Percentiles rank a stretch among this genome's conserved stretches.
Conservation (phyloP, 2,113 vertebrate species). For the Podarcis cretensis region DNA sequence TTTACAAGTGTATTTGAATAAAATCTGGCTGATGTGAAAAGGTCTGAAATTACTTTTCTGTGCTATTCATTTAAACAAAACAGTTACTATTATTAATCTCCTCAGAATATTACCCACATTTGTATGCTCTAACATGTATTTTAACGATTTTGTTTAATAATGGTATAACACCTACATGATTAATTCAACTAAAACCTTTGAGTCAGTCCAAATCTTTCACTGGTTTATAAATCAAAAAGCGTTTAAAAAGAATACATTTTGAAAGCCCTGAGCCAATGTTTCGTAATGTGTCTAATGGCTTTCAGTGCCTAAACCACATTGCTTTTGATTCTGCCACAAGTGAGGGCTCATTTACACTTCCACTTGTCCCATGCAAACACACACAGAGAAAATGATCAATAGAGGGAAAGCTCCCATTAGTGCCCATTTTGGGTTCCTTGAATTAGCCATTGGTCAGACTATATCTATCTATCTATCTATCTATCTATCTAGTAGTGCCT, state of each 20-base stretch:
- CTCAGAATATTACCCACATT: not conserved
- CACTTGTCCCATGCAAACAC: no score
- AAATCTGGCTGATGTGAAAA: not conserved
- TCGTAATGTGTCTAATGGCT: not conserved
- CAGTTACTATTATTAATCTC: not conserved
- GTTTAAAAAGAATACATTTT: not conserved
- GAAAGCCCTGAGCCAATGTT: not conserved
- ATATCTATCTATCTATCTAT: not conserved
- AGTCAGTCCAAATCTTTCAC: not conserved
- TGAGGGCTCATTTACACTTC: no score
- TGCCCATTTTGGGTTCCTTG: not conserved
- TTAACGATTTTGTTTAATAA: slow-evolving; percentile 12
- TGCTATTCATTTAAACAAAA: slow-evolving; percentile 5
- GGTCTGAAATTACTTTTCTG: not conserved
- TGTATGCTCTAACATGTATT: not conserved
- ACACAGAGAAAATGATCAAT: no score
- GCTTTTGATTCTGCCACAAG: not conserved
- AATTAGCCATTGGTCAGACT: not conserved
- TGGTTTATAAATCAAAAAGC: not conserved
- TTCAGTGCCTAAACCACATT: not conserved
- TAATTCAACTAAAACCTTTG: not conserved
- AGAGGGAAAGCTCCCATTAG: no score
- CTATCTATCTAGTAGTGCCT: not conserved
- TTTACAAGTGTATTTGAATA: not conserved
- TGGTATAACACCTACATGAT: not conserved